Conservation (phyloP, 1,140 invertebrate genomes). For the Microplitis mediator region DNA sequence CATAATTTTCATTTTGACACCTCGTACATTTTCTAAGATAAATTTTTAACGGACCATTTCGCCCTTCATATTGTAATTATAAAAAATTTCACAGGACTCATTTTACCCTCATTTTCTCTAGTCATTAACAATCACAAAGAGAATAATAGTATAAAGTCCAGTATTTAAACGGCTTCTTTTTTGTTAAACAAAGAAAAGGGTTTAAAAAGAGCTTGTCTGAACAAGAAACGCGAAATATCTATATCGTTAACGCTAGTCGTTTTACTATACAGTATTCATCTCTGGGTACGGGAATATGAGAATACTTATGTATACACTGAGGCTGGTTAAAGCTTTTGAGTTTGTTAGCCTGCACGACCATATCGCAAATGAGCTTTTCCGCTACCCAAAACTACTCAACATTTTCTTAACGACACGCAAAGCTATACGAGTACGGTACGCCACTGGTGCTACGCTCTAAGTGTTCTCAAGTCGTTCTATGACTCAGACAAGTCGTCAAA, state of each 20-base stretch:
- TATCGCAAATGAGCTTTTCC: constrained; percentile 6
- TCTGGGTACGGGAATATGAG: neutral
- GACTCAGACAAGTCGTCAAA: constrained; percentile 5
- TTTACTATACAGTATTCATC: neutral
- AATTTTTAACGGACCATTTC: too few relatives aligned
- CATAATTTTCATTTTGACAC: too few relatives aligned
- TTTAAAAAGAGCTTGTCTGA: neutral
- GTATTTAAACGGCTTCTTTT: constrained; percentile 10
- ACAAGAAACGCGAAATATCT: neutral
- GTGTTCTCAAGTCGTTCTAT: neutral
- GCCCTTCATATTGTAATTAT: too few relatives aligned
- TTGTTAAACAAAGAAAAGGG: neutral
- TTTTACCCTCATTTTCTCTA: too few relatives aligned
- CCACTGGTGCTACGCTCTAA: neutral
- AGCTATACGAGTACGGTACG: neutral
- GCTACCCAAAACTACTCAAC: neutral
- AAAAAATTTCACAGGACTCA: too few relatives aligned
- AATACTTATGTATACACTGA: neutral
- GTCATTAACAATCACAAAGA: too few relatives aligned
- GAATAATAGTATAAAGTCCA: neutral
- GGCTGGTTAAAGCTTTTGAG: neutral
- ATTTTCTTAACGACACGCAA: neutral
- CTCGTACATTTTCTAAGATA: too few relatives aligned
- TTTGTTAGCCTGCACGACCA: neutral
- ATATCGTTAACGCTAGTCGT: neutral